phyloP scores from a whole-genome alignment of 2,797 vertebrate genomes.

The Salmo trutta region DNA sequence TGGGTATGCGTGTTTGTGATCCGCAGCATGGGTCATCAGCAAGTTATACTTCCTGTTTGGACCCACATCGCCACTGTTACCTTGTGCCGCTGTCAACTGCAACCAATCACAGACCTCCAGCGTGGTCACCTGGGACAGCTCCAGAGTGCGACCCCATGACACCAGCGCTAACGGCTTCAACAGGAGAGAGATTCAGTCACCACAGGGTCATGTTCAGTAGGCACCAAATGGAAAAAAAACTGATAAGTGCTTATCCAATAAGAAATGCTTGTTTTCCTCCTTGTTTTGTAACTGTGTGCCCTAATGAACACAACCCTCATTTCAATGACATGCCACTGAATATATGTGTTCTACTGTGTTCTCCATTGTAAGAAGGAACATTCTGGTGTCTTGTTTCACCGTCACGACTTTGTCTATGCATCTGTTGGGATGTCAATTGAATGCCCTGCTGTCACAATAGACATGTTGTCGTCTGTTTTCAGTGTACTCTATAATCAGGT shows the following conservation, averaged over 20 bases:
- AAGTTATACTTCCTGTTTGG: constrained; percentile 61
- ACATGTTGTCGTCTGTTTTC: background rate
- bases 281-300: too few relatives aligned
- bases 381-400: background rate
- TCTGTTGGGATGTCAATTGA: background rate
- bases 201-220: too few relatives aligned
- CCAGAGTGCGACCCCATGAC: constrained; percentile 79
- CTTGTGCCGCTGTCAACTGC: constrained; percentile 35
- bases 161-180: constrained; percentile 80
- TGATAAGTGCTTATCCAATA: too few relatives aligned
- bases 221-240: too few relatives aligned
- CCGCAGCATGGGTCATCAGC: constrained; percentile 52
- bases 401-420: background rate
- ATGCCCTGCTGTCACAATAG: background rate
- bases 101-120: constrained; percentile 75
- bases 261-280: too few relatives aligned
- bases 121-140: constrained; percentile 69
- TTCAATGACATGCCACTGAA: background rate
- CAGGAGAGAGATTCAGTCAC: background rate
- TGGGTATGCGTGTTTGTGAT: constrained; percentile 34
- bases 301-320: background rate
- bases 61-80: background rate
- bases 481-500: background rate
- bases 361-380: background rate
- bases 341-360: background rate